Percentiles rank a stretch among this genome's conserved stretches.
Conservation (phyloP, 2,888 invertebrate genomes). For the Clivina fossor region DNA sequence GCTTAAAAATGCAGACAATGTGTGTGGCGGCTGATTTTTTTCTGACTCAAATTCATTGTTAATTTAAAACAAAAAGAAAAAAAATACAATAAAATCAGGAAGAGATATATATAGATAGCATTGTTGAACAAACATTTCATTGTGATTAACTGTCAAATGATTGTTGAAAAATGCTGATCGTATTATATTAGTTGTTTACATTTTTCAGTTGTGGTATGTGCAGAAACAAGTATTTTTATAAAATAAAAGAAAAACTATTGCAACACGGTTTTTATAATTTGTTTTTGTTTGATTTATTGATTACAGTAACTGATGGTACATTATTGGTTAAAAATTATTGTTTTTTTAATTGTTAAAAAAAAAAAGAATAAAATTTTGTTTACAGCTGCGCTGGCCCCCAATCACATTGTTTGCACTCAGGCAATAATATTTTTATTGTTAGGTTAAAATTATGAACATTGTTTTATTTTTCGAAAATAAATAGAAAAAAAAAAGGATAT, state of each 20-base stretch:
- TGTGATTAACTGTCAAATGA: conserved; percentile 15
- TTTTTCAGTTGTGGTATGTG: conserved; percentile 35
- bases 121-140: not conserved
- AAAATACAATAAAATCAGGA: too few relatives aligned
- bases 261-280: conserved; percentile 19
- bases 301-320: conserved; percentile 43
- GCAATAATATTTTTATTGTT: too few relatives aligned
- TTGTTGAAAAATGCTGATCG: too few relatives aligned
- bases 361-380: conserved; percentile 32
- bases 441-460: too few relatives aligned
- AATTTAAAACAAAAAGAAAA: too few relatives aligned
- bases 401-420: conserved; percentile 87
- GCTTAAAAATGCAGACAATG: conserved; percentile 61
- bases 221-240: too few relatives aligned
- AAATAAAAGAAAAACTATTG: conserved; percentile 24
- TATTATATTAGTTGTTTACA: conserved; percentile 31
- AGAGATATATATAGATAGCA: too few relatives aligned
- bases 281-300: conserved; percentile 25
- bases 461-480: too few relatives aligned
- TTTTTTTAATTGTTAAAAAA: conserved; percentile 15
- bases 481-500: too few relatives aligned
- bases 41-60: conserved; percentile 21
- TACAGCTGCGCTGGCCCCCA: conserved; percentile 69
- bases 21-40: conserved; percentile 61
- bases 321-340: conserved; percentile 27